Base-by-base conservation (phyloP, 2,888 invertebrate genomes). In the Macaria liturata region DNA sequence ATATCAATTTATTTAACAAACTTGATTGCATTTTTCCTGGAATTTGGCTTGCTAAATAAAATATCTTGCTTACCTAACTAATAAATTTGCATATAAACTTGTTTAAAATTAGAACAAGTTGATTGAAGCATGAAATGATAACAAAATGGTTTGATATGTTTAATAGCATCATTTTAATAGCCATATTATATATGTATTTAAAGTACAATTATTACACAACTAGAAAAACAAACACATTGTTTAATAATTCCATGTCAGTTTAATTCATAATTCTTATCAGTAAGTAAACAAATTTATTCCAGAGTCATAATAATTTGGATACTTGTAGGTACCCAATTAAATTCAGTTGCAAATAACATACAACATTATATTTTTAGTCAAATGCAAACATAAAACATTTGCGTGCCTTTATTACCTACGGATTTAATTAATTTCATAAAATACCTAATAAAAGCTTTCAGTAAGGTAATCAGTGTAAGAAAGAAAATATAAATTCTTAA, bases 401-500 rank as follows among this genome's bases (percentile, higher is more conserved):
- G 7, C 7, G 34, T 37, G 34, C 7, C 20, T 37, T 37, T 37
- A 37, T 37, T 37, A 37, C 34, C 7, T 7, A 37, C 20, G 2
- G 20, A 37, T 37, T 6, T 37, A 37, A 37, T 37, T 37, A 6
- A 6, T 37, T 37, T 37, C 1, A 6, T 6, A 6, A 37, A 42
- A 42, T 42, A 42, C n/a, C 4, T 9, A 42, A 3, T n/a, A n/a
- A 42, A 42, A n/a, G 8, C 42, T 42, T 42, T 42, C n/a, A 42
- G 6, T 42, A 42, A 42, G 42, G 4, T 42, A 42, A 9, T 42
- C 42, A 42, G 9, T 9, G 42, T 42, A 20, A 7, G n/a, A 43
- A 20, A 7, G n/a, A 43, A 31, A 49, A 49, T 31, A 49, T 43
- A 50, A 30, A 46, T 45, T 37, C 32, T n/a, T 34, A 44, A 51